Conservation (phyloP, 2,888 invertebrate species). For the Enoplolaimus lenunculus region DNA sequence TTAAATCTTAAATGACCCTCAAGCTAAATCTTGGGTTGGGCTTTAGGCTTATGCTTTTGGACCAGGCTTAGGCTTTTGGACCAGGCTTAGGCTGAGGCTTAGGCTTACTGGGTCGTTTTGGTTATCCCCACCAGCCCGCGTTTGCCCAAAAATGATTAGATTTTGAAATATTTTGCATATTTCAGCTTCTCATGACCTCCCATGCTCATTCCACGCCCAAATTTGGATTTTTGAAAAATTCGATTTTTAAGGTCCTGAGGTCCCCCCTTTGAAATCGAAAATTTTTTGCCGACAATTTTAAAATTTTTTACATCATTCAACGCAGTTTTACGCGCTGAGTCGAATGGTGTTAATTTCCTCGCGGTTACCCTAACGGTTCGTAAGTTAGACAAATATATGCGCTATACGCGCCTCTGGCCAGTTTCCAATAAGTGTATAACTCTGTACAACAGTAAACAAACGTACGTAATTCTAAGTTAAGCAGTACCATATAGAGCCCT, state of each 20-base stretch:
- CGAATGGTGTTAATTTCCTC: not conserved
- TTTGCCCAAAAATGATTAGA: not conserved
- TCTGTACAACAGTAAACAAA: no score
- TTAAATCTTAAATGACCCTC: no score
- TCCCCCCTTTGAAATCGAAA: not conserved
- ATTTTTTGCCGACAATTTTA: not conserved
- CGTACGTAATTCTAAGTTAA: no score
- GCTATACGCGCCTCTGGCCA: no score
- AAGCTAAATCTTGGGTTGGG: no score
- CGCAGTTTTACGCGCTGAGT: not conserved
- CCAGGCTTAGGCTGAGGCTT: no score
- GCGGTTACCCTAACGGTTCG: not conserved
- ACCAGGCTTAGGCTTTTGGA: no score
- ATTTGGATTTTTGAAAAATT: not conserved
- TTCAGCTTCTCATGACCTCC: no score
- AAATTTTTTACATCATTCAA: not conserved
- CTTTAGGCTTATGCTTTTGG: no score
- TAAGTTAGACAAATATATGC: not conserved
- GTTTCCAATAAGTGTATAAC: no score
- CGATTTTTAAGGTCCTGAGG: not conserved
- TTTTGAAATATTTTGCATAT: not conserved
- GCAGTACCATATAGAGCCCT: no score
- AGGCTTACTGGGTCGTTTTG: not conserved
- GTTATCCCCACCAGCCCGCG: not conserved
- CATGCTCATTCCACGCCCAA: not conserved